Percentiles rank a stretch among this genome's conserved stretches.
phyloP scores from a whole-genome alignment of 2,113 vertebrate species.

The Paradoxurus hermaphroditus region DNA sequence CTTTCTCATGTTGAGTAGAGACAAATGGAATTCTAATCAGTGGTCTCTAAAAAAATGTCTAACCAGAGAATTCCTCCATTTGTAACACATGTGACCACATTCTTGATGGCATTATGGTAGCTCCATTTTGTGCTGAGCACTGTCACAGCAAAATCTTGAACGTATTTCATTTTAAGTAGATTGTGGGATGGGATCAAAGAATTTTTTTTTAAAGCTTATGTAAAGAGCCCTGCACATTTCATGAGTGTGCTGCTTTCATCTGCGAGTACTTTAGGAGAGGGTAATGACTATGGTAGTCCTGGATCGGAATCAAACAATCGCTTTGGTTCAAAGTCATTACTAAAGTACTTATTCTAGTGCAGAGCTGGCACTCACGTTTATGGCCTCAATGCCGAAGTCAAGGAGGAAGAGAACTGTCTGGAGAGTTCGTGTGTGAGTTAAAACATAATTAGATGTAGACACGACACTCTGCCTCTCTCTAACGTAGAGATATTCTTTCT shows the following conservation, averaged over 20 bases:
- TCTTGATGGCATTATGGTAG: neutral
- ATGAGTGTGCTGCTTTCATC: slow-evolving; percentile 27
- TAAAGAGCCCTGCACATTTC: slow-evolving; percentile 33
- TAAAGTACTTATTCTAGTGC: neutral
- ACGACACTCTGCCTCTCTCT: neutral
- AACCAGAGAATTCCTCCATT: neutral
- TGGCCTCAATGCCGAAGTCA: neutral
- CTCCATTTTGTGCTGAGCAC: neutral
- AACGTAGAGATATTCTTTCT: neutral
- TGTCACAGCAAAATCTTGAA: slow-evolving; percentile 35
- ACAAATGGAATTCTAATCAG: neutral
- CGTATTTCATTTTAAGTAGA: slow-evolving; percentile 40
- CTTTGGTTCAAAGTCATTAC: slow-evolving; percentile 23
- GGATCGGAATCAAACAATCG: slow-evolving; percentile 45
- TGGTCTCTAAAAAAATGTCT: neutral
- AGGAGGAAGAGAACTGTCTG: neutral
- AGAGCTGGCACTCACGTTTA: neutral
- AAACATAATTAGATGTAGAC: slow-evolving; percentile 28
- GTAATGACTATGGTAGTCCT: neutral
- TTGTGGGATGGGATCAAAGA: slow-evolving; percentile 46
- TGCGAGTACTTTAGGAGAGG: neutral
- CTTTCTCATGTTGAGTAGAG: neutral
- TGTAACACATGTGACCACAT: neutral
- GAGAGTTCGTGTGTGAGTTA: neutral
- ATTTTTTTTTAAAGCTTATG: slow-evolving; percentile 17